Evolutionary conservation across 2,113 vertebrate species (phyloP).

Genomic region (Lota lota): DNA sequence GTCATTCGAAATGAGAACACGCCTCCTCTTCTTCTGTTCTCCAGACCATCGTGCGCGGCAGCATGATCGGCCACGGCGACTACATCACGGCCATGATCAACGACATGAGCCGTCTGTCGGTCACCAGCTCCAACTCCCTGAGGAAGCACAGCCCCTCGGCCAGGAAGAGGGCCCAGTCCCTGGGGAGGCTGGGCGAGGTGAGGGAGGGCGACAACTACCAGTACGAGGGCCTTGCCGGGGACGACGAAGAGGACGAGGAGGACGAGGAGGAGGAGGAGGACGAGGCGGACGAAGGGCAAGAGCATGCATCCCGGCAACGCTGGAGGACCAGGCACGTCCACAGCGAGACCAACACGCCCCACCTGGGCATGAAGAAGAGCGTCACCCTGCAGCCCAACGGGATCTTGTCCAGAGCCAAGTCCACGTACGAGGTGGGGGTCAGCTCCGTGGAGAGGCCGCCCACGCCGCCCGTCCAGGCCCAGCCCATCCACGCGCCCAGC

Average conservation of each 20-base stretch:
- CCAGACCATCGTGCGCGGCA: slow-evolving; percentile 94
- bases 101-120: slow-evolving; percentile 92
- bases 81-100: slow-evolving; percentile 91
- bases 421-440: slow-evolving; percentile 80
- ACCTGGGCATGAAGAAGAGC: slow-evolving; percentile 79
- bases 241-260: slow-evolving; percentile 56
- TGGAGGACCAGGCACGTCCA: slow-evolving; percentile 76
- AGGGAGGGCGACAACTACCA: slow-evolving; percentile 85
- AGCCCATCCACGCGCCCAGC: slow-evolving; percentile 50
- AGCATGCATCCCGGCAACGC: slow-evolving; percentile 69
- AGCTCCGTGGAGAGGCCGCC: slow-evolving; percentile 50
- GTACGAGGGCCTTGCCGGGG: slow-evolving; percentile 81
- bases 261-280: slow-evolving; percentile 69
- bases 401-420: slow-evolving; percentile 82
- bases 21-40: slow-evolving; percentile 37
- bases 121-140: slow-evolving; percentile 94
- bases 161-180: slow-evolving; percentile 88
- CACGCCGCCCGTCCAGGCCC: slow-evolving; percentile 34
- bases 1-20: slow-evolving; percentile 32
- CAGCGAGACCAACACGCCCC: slow-evolving; percentile 83
- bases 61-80: slow-evolving; percentile 85
- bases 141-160: slow-evolving; percentile 85
- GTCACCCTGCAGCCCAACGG: slow-evolving; percentile 82
- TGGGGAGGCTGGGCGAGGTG: slow-evolving; percentile 88
- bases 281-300: slow-evolving; percentile 39